These are phyloP conservation scores for Papilio elwesi DNA, from an alignment of 2,888 invertebrate species.

Conservation along the genomic window DNA sequence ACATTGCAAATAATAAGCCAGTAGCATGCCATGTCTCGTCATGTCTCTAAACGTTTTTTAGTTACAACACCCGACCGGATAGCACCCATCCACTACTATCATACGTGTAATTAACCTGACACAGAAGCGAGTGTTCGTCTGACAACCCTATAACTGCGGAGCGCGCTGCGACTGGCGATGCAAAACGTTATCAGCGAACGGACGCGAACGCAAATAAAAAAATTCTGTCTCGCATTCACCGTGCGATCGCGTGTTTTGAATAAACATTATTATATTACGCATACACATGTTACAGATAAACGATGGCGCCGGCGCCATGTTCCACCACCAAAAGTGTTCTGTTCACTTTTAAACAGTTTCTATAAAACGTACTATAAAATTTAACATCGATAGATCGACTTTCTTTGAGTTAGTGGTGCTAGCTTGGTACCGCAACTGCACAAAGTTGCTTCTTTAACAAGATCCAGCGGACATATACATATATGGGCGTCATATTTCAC, in stretches of 20 bases:
- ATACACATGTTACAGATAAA: slow-evolving; percentile 10
- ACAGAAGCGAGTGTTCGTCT: slow-evolving; percentile 15
- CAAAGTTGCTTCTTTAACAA: no score
- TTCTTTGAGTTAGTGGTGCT: no score
- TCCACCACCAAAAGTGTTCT: slow-evolving; percentile 1
- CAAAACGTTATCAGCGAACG: slow-evolving; percentile 5
- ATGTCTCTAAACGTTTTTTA: neutral
- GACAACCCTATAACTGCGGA: neutral
- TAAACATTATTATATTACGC: slow-evolving; percentile 7
- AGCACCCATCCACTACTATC: neutral
- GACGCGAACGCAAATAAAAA: slow-evolving; percentile 1
- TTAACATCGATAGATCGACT: neutral
- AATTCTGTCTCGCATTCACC: slow-evolving; percentile 6
- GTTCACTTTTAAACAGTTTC: neutral
- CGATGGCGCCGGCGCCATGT: slow-evolving; percentile 5
- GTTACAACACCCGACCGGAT: neutral
- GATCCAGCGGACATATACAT: no score
- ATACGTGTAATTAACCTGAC: slow-evolving; percentile 9
- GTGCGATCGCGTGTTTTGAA: slow-evolving; percentile 6
- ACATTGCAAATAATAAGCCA: slow-evolving; percentile 1
- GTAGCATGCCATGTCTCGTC: neutral
- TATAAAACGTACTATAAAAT: neutral
- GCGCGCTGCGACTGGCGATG: slow-evolving; percentile 7
- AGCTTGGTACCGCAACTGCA: no score
- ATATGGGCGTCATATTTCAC: no score